Evolutionary conservation across 2,113 vertebrate genomes (phyloP).

Genomic region (Dasyurus viverrinus): DNA sequence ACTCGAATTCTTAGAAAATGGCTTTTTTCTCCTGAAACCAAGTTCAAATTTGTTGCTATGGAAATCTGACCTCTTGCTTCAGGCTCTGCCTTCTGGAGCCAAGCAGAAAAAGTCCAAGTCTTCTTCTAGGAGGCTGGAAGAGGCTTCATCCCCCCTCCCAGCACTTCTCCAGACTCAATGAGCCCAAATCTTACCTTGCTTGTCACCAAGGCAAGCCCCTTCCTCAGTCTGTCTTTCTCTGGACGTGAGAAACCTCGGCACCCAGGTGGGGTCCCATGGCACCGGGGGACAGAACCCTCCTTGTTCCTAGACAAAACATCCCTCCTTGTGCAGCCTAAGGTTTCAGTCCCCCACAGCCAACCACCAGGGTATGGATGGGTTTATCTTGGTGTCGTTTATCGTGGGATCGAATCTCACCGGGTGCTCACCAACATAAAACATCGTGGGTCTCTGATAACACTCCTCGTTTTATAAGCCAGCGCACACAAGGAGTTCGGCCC

Average conservation of each 20-base stretch:
- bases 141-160: fast-evolving
- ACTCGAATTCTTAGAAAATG: neutral
- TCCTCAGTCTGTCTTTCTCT: neutral
- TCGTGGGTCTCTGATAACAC: neutral
- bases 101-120: neutral
- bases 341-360: neutral
- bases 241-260: neutral
- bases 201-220: neutral
- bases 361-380: neutral
- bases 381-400: neutral
- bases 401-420: neutral
- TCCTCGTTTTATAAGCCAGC: neutral
- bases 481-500: neutral
- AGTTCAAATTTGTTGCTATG: neutral
- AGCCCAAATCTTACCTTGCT: neutral
- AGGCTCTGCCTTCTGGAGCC: neutral
- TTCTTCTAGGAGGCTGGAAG: neutral
- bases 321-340: neutral
- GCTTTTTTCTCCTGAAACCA: neutral
- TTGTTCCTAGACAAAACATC: no score
- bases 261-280: neutral
- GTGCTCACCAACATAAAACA: neutral
- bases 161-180: neutral
- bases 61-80: neutral
- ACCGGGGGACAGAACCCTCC: neutral